Evolutionary conservation across 2,888 invertebrate species (phyloP).

Genomic region (Nudaria mundana): DNA sequence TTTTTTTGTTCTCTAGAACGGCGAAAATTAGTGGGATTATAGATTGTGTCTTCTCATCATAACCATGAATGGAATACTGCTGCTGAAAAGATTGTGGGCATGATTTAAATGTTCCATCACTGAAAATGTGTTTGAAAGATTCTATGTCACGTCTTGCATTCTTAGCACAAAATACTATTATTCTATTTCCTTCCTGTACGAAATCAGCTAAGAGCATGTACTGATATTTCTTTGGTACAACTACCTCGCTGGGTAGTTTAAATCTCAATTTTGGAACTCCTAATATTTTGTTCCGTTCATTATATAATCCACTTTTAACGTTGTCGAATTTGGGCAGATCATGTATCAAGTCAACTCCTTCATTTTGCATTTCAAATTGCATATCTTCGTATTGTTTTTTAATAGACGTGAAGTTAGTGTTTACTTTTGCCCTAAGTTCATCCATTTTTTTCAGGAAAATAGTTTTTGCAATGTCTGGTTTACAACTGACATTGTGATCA

Average conservation of each 20-base stretch:
- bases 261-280: neutral
- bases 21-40: neutral
- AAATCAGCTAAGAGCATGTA: slow-evolving; percentile 1
- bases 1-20: neutral
- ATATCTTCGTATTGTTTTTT: neutral
- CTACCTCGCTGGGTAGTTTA: neutral
- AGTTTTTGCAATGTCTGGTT: too few species aligned
- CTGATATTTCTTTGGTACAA: neutral
- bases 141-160: neutral
- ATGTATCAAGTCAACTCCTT: neutral
- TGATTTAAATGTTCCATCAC: neutral
- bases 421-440: too few species aligned
- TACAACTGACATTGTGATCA: too few species aligned
- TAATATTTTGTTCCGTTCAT: neutral
- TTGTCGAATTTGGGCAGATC: neutral
- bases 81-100: neutral
- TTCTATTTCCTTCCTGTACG: slow-evolving; percentile 1
- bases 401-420: neutral
- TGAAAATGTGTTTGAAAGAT: slow-evolving; percentile 1
- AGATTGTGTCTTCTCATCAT: neutral
- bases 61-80: neutral
- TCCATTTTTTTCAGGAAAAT: too few species aligned
- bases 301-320: neutral
- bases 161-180: slow-evolving; percentile 2
- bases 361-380: neutral